Base-by-base conservation (phyloP, 92 coral and sea anemone species). In the Zoanthus sansibaricus region DNA sequence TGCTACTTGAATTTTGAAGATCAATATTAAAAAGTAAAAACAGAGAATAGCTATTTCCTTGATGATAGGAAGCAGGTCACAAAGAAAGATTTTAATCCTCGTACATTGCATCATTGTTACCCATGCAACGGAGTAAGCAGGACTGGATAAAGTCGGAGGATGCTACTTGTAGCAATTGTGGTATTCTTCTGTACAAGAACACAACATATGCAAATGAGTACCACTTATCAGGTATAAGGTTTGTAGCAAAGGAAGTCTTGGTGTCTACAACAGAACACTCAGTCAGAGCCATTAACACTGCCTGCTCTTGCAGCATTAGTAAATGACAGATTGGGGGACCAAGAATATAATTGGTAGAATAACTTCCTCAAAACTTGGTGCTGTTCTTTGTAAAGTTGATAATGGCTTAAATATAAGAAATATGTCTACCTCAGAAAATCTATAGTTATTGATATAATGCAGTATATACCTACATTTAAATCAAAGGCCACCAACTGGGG, bases 111-210 rank as follows among this genome's bases (percentile, higher is more conserved):
- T 58, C 66, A 58, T 58, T 20, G 66, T 58, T 58, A 58, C 66
- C 21, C 66, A 58, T 58, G 66, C 16, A 10, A 10, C 14, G 66
- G 66, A 31, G 18, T 83, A 33, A 18, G 30, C 56, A 83, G 20
- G 87, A 83, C 79, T 83, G 87, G 83, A n/a, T 33, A 83, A 83
- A 70, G 12, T 32, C 71, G 25, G 64, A 32, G 47, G 83, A 83
- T 83, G 87, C 74, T 44, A 86, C 89, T 33, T 54, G 76, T 76
- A 64, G 83, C 30, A 86, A 86, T 45, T 86, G 89, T 86, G 76
- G 85, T 25, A 86, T 86, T 75, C 85, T 76, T 86, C 13, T 86
- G 42, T 86, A 76, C 42, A 86, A 86, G 84, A 86, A 52, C 71
- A 83, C 32, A 31, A 52, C 54, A 16, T 56, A 72, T 58, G 6